Base-by-base conservation (phyloP, 2,888 invertebrate species). In the Trissolcus japonicus region DNA sequence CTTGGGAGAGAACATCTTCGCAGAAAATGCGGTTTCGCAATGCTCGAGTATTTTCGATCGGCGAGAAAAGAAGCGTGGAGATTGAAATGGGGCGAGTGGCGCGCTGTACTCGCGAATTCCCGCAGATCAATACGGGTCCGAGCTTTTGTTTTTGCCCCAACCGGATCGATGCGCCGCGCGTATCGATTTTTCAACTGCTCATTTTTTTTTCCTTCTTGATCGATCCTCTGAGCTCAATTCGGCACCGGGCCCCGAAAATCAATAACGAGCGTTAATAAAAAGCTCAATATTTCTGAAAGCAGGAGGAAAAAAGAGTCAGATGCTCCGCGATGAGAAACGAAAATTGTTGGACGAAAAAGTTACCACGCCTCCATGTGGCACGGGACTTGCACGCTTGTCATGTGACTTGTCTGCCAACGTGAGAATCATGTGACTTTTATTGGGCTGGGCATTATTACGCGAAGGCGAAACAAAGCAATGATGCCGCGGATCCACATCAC, bases 361-460 rank as follows among this genome's bases (percentile, higher is more conserved):
- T 82, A 86, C 88, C 87, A 87, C 88, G 86, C 86, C 88, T 80
- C 85, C 87, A 82, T 82, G 81, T 82, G 82, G 63, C 82, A 82
- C 83, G 85, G 83, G 84, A 86, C 86, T 87, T 86, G 84, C 83
- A 83, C 82, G 86, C 86, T 82, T 83, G 85, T 88, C 88, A 88
- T 88, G 88, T 88, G 88, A 88, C 87, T 79, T 35, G 66, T 51
- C 7, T 82, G 84, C 85, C 86, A 88, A 86, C 87, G 86, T 88
- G 88, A 87, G 84, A 84, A 85, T 88, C 88, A 88, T 87, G 88
- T 88, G 88, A 88, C 86, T 83, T 66, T 54, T 50, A 59, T 65
- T 79, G 83, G 83, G 83, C 82, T 84, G 82, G 84, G 83, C 80
- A 80, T 78, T 76, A 79, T 67, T 76, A 63, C 75, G 76, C 62